Base-by-base conservation (phyloP, 2,888 invertebrate species). In the Torymus aiolomorphi region DNA sequence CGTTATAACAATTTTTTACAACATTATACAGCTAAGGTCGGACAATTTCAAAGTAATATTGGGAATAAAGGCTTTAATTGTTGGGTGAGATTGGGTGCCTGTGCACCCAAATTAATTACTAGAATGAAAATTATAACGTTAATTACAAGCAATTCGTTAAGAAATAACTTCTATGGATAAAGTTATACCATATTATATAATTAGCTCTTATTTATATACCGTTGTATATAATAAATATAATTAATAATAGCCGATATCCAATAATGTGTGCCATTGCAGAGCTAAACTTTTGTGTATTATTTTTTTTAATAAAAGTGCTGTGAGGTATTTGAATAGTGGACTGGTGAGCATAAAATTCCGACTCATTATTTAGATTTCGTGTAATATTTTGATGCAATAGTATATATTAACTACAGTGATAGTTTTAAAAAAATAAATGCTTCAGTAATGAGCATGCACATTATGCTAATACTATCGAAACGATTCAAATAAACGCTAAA, bases 1-100 rank as follows among this genome's bases (percentile, higher is more conserved):
- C 57, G 51, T 74, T 20, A 14, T 76, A 76, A 76, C 76, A 76
- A 61, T 62, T 76, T 67, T 76, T 52, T 76, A 69, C 69, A 76
- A 62, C 42, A 56, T 54, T 49, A 51, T 66, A 66, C 65, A 66
- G 57, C 57, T 74, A 65, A 18, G 31, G 2, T 42, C 14, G 10
- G 10, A 1, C 14, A 13, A 24, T 51, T 62, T 16, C 11, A 59
- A 59, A 59, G n/a, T 57, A 61, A 24, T 4, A 31, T 20, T 13
- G 31, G 12, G 14, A 42, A n/a, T 16, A 18, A 42, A 56, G 18
- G 20, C 18, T 42, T 42, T 42, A 42, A 42, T 8, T 0, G 8
- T 42, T 42, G 42, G 8, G 42, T 42, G 42, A 42, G 42, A 8
- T 42, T 5, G 42, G 42, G 42, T 42, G 42, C 42, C 8, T 42